Evolutionary conservation across 2,797 vertebrate species (phyloP).

Genomic region (Oreochromis grahami): DNA sequence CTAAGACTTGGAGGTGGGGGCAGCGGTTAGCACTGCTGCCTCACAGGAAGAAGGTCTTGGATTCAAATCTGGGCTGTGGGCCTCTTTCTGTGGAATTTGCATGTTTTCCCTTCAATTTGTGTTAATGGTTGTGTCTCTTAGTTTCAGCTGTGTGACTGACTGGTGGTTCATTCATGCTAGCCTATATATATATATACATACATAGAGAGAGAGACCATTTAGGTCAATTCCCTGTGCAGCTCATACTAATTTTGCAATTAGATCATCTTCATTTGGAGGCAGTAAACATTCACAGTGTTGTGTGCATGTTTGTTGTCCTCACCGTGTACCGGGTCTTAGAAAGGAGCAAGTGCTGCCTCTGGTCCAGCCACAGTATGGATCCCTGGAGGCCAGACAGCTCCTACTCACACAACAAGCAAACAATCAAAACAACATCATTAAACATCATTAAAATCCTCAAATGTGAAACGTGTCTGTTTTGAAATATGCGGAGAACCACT

Average conservation of each 20-base stretch:
- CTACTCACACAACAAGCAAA: constrained; percentile 62
- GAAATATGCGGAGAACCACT: neutral
- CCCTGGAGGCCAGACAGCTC: constrained; percentile 88
- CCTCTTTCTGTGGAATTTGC: neutral
- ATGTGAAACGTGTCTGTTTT: neutral
- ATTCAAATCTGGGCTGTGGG: neutral
- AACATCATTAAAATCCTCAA: neutral
- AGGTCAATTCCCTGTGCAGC: neutral
- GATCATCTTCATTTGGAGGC: neutral
- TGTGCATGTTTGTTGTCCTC: constrained; percentile 18
- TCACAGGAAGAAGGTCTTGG: neutral
- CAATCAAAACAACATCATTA: neutral
- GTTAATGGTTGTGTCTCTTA: neutral
- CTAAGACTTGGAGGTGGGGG: neutral
- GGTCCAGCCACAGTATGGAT: constrained; percentile 96
- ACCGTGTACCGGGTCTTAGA: constrained; percentile 89
- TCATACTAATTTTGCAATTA: neutral
- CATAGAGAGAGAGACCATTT: neutral
- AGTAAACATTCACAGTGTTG: neutral
- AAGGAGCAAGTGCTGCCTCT: constrained; percentile 89
- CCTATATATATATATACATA: rapidly evolving
- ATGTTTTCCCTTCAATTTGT: neutral
- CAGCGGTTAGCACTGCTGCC: neutral
- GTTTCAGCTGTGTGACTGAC: neutral
- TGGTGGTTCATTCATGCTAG: neutral